phyloP scores from a whole-genome alignment of 1,140 invertebrate genomes.

The Melipona quadrifasciata region DNA sequence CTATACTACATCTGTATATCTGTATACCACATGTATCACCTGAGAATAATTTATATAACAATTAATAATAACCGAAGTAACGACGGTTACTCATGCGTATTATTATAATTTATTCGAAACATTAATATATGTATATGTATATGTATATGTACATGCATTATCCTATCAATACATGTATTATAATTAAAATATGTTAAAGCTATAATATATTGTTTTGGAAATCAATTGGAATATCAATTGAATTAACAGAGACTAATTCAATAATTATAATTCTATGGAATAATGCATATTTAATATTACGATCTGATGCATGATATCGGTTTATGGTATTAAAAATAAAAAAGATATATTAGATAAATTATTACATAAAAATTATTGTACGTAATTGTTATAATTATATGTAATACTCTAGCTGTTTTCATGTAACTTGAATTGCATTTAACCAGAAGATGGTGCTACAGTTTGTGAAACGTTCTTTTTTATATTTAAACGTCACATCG shows the following conservation, averaged over 20 bases:
- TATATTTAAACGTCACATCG: neutral
- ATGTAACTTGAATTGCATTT: constrained; percentile 22
- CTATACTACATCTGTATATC: no score
- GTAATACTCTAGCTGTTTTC: neutral
- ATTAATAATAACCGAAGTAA: neutral
- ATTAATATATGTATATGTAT: neutral
- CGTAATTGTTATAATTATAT: neutral
- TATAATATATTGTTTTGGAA: neutral
- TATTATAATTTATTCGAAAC: neutral
- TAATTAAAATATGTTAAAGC: neutral
- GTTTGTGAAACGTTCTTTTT: neutral
- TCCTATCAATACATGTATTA: neutral
- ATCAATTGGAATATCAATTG: no score
- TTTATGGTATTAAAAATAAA: neutral
- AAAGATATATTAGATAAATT: neutral
- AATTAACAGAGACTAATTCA: neutral
- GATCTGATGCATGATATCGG: no score
- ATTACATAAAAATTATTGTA: neutral
- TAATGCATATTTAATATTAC: neutral
- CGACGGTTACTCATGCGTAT: neutral
- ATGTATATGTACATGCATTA: neutral
- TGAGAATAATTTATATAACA: neutral
- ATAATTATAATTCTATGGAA: neutral
- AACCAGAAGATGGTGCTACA: constrained; percentile 17
- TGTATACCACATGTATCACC: neutral